Conservation (phyloP, 2,888 invertebrate species). For the Antheraea yamamai region DNA sequence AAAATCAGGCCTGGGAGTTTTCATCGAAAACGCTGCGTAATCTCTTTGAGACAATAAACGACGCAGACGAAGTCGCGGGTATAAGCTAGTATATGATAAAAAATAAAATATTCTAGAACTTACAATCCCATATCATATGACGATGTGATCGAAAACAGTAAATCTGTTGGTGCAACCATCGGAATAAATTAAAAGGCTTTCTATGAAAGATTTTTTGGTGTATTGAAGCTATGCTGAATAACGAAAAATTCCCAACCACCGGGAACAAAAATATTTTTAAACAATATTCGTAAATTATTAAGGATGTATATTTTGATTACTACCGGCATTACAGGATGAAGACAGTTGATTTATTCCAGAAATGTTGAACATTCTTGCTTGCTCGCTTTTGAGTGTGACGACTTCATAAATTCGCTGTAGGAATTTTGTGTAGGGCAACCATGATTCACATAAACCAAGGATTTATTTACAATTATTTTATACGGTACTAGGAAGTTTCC, state of each 20-base stretch:
- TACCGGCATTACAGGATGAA: not conserved
- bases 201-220: not conserved
- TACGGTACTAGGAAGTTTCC: no score
- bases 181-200: not conserved
- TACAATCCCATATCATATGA: not conserved
- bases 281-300: not conserved
- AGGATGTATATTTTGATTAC: not conserved
- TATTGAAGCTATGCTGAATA: not conserved
- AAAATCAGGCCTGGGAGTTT: no score
- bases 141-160: no score
- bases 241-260: not conserved
- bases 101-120: no score
- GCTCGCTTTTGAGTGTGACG: not conserved
- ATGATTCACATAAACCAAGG: not conserved
- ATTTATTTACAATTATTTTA: not conserved
- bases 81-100: no score
- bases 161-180: not conserved
- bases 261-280: not conserved
- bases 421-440: slow-evolving; percentile 13
- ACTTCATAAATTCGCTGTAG: slow-evolving; percentile 19
- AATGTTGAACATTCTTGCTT: slow-evolving; percentile 8
- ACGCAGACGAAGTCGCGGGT: no score
- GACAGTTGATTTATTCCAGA: slow-evolving; percentile 6
- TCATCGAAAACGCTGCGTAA: no score
- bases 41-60: no score